phyloP scores from a whole-genome alignment of 2,888 invertebrate genomes.

The Leptopterna dolabrata region DNA sequence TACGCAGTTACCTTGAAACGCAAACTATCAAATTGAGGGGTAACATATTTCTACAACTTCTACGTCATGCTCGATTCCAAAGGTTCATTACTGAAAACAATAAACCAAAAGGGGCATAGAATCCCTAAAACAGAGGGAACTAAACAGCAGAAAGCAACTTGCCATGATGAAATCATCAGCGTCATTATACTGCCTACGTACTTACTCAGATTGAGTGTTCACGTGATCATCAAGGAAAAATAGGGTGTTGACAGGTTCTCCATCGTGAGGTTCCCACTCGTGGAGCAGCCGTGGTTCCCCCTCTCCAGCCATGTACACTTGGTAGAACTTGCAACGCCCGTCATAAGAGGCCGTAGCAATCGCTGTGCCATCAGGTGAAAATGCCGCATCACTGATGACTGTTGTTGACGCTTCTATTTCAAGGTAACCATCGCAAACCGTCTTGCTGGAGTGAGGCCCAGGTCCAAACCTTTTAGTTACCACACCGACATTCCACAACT shows the following conservation, averaged over 20 bases:
- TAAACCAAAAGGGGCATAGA: too few relatives aligned
- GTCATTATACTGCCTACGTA: neutral
- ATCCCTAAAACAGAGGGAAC: too few relatives aligned
- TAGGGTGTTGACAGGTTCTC: conserved; percentile 86
- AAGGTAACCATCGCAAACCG: conserved; percentile 69
- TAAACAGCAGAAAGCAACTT: too few relatives aligned
- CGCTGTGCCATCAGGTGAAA: conserved; percentile 95
- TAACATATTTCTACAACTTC: too few relatives aligned
- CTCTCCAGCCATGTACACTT: conserved; percentile 77
- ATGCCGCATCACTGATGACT: conserved; percentile 76
- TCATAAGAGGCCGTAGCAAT: conserved; percentile 90
- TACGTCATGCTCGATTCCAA: too few relatives aligned
- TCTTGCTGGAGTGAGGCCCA: conserved; percentile 67
- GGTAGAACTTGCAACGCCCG: conserved; percentile 93
- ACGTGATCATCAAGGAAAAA: conserved; percentile 92
- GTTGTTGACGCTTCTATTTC: conserved; percentile 65
- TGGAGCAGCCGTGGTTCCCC: conserved; percentile 83
- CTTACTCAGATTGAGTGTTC: conserved; percentile 48
- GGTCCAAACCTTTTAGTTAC: conserved; percentile 68
- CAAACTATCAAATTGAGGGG: too few relatives aligned
- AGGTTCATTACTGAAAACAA: too few relatives aligned
- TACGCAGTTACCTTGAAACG: too few relatives aligned
- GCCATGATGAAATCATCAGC: too few relatives aligned
- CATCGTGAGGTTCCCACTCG: conserved; percentile 93
- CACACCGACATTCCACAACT: conserved; percentile 71